Evolutionary conservation across 2,113 vertebrate genomes (phyloP), one percentile per base, ranked within the genome.

Genomic region (Macrotis lagotis): DNA sequence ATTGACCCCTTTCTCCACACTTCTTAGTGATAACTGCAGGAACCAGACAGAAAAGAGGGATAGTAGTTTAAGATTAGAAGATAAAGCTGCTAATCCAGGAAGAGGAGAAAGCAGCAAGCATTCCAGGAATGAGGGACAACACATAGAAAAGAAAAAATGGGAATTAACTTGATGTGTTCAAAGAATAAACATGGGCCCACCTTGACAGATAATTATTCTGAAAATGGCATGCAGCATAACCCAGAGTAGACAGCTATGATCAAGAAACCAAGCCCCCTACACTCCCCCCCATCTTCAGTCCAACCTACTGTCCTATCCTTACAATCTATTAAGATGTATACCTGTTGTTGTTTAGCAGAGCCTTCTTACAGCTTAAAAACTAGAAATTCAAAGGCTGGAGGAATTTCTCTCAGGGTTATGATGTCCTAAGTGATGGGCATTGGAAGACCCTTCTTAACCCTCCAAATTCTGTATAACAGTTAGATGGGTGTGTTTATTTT

Each of bases 401-500:
- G 91, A 24, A 93, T 92, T 89, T 6, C 49, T 89, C 91, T 47
- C 48, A 53, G 47, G 55, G 91, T 94, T 96, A 92, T 91, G 89
- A 95, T 92, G 51, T 53, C 83, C 92, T 89, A 92, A 94, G 96
- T 96, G 93, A 89, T 91, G 10, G 93, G 93, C 55, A 91, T 48
- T 25, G 92, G 88, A 94, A 95, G 48, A 12, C 88, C 5, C 92
- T 25, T 90, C 51, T 96, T 93, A 94, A 95, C 44, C 51, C 94
- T 4, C 2, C 14, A 50, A 52, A 52, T 93, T 95, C 93, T 93
- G 48, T 50, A 94, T 48, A 96, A 92, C 0, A 1, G 25, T 28
- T 93, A 37, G 51, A 24, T 94, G 47, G 47, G 91, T 94, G 94
- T 92, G 28, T 25, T 49, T 96, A 97, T 94, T 96, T 97, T 97